Percentiles rank a stretch among this genome's conserved stretches.
Evolutionary conservation across 2,797 vertebrate genomes (phyloP).

Genomic region (Melopsittacus undulatus): DNA sequence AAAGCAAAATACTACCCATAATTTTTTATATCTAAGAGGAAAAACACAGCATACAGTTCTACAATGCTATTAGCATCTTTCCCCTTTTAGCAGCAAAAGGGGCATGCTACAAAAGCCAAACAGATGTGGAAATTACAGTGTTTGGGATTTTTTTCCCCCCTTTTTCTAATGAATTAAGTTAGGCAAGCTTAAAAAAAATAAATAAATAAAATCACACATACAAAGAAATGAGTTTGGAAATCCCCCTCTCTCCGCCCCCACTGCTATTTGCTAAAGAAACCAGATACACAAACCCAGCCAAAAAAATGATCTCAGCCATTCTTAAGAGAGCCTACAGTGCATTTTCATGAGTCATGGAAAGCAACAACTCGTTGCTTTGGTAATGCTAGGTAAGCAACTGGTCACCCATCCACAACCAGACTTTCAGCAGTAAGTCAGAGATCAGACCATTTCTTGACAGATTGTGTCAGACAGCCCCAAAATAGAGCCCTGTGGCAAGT

Average conservation of each 20-base stretch:
- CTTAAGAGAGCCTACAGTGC: conserved; percentile 57
- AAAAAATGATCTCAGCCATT: conserved; percentile 71
- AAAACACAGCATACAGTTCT: not conserved
- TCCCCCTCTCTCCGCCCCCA: conserved; percentile 33
- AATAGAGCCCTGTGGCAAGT: not conserved
- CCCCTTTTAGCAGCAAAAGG: not conserved
- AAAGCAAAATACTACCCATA: not conserved
- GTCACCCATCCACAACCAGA: not conserved
- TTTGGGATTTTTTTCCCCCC: not conserved
- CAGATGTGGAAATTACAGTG: not conserved
- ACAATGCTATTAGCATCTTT: not conserved
- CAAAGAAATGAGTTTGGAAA: conserved; percentile 55
- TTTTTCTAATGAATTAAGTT: not conserved
- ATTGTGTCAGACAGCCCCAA: not conserved
- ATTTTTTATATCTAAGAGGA: not conserved
- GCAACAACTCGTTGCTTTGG: conserved; percentile 70
- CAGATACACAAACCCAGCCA: conserved; percentile 54
- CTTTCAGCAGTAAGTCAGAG: not conserved
- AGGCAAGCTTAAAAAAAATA: not conserved
- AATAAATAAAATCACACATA: not conserved
- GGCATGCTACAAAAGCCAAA: not conserved
- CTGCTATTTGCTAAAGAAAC: conserved; percentile 60
- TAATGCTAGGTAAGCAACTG: conserved; percentile 64
- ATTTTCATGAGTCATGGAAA: conserved; percentile 75
- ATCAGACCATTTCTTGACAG: not conserved